Evolutionary conservation across 2,113 vertebrate species (phyloP).

Genomic region (Ageneiosus marmoratus): DNA sequence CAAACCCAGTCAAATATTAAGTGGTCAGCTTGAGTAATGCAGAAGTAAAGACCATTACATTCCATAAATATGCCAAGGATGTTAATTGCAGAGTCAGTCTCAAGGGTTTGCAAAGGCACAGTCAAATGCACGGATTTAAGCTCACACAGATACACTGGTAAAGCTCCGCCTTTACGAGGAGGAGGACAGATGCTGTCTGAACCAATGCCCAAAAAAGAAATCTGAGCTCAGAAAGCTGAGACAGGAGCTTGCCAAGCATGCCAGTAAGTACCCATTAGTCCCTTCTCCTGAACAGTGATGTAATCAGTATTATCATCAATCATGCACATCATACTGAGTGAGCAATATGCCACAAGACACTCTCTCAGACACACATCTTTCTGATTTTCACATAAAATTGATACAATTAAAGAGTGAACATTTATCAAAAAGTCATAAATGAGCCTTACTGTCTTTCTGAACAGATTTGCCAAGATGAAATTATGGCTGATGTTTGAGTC

Average conservation of each 20-base stretch:
- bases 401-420: conserved; percentile 9
- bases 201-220: conserved; percentile 32
- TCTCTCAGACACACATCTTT: not conserved
- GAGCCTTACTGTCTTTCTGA: not conserved
- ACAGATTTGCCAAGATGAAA: conserved; percentile 6
- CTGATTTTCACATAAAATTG: not conserved
- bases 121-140: conserved; percentile 5
- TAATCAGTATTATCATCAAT: conserved; percentile 32
- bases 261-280: conserved; percentile 42
- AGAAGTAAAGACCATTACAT: not conserved
- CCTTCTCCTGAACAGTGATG: conserved; percentile 45
- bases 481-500: not conserved
- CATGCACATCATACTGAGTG: not conserved
- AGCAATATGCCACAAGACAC: conserved; percentile 11
- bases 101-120: not conserved
- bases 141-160: not conserved
- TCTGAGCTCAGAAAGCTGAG: conserved; percentile 41
- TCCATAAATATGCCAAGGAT: not conserved
- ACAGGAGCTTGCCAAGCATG: conserved; percentile 27
- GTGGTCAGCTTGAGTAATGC: not conserved
- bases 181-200: conserved; percentile 32
- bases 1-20: not conserved
- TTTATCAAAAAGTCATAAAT: not conserved
- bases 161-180: conserved; percentile 16
- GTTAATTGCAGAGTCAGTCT: conserved; percentile 14